Evolutionary conservation across 1,140 invertebrate genomes (phyloP), one percentile per base, ranked within the genome.

Genomic region (Battus philenor): DNA sequence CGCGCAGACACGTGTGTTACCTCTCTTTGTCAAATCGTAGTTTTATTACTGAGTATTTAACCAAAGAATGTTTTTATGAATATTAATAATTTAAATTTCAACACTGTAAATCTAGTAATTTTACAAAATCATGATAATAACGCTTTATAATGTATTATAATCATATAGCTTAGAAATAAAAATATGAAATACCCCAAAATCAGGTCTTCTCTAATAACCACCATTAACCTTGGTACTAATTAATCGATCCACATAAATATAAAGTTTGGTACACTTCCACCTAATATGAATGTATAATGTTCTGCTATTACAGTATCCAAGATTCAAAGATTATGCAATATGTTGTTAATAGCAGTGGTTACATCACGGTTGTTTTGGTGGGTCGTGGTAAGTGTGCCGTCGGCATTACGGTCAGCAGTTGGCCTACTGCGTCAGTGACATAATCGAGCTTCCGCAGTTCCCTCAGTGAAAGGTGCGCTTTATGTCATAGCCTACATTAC

Each of bases 331-430:
- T 71, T 74, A 72, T 69, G 62, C 54, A 77, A 82, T 53, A 59
- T 59, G 66, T 67, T 69, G 64, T 71, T 62, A 68, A 52, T 54
- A 20, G 6, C 18, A 47, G 59, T 50, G 57, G 58, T 68, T 78
- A 74, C 68, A 72, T 68, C 76, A 83, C 52, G 56, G 50, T 69
- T 78, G 73, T 74, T 79, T 79, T 76, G 74, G 73, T 75, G 69
- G 72, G 72, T 75, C 74, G 74, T 63, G 61, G 70, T 75, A 83
- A 83, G 79, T 83, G 59, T 79, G 79, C 65, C 78, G 68, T 56
- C 55, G 48, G 59, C 68, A 78, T 80, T 72, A 62, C 72, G 76
- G 76, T 76, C 79, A 75, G 57, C 48, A 64, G 70, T 69, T 83
- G 79, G 65, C 74, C 75, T 72, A 78, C 62, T 78, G 59, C 54